Base-by-base conservation (phyloP, 2,797 vertebrate genomes). In the Limnodromus scolopaceus region DNA sequence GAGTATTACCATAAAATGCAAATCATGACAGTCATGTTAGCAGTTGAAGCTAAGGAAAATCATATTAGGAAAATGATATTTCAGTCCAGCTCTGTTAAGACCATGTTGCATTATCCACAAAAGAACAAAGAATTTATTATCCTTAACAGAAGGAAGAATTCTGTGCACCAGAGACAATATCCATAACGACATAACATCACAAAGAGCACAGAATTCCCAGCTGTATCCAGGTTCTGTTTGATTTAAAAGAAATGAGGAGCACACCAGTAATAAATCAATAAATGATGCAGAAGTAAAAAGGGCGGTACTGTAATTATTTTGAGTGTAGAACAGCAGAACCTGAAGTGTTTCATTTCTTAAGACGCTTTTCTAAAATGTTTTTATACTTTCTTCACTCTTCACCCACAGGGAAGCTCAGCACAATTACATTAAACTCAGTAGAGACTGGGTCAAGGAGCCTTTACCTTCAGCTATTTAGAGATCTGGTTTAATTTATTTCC, bases 141-240 rank as follows among this genome's bases (percentile, higher is more conserved):
- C 82, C 71, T 66, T 41, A 6, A 30, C 10, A 79, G 81, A 24
- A 68, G 23, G 70, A 84, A 89, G 75, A 54, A 41, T 43, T 48
- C 5, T 45, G 28, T 72, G 54, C 43, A 39, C n/a, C 55, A 30
- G 61, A 17, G 65, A 66, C 46, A 45, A 15, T 0, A 27, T n/a
- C 71, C 23, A 0, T 4, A 19, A 5, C 0, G 2, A 13, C 13
- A 0, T 7, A 75, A 22, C 28, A 41, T 23, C 81, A 48, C 61
- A 27, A 15, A 36, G 53, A 53, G 25, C 70, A 46, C 27, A 10
- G 41, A 27, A n/a, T 61, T 53, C 41, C 72, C 63, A 41, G 46
- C 43, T 2, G 4, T 36, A 14, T 46, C 69, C 66, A 82, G 41
- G 1, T 27, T 11, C 38, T 48, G 43, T 12, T 2, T 1, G 7